These are phyloP conservation scores for Gulo gulo DNA, from an alignment of 2,113 vertebrate genomes.

Conservation along the genomic window DNA sequence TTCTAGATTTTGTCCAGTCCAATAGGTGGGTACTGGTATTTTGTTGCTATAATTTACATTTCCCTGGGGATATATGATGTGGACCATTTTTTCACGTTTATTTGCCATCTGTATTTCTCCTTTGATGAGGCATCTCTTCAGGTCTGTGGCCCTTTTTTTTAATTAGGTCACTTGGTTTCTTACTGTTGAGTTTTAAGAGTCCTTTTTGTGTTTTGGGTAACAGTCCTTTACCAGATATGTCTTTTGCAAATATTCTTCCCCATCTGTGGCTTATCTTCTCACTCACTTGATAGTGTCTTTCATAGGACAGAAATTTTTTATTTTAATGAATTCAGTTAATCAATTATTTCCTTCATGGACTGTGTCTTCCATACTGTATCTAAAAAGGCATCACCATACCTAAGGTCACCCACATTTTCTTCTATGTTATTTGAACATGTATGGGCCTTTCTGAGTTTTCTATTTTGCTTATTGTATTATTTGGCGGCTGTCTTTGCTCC, in stretches of 20 bases:
- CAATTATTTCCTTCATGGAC: neutral
- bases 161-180: neutral
- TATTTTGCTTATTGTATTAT: constrained; percentile 32
- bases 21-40: neutral
- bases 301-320: neutral
- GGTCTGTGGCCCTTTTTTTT: neutral
- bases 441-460: neutral
- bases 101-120: neutral
- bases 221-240: neutral
- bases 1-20: neutral
- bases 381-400: neutral
- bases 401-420: neutral
- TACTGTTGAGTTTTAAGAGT: neutral
- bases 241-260: neutral
- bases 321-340: neutral
- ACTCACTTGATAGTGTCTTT: neutral
- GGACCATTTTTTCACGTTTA: neutral
- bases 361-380: neutral
- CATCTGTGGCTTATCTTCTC: neutral
- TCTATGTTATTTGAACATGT: neutral
- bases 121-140: neutral
- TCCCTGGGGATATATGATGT: neutral
- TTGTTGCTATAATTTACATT: neutral
- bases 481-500: neutral
- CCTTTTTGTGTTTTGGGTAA: neutral